Percentiles rank a stretch among this genome's conserved stretches.
These are phyloP conservation scores for Nymphalis polychloros DNA, from an alignment of 2,888 invertebrate species.

Conservation along the genomic window DNA sequence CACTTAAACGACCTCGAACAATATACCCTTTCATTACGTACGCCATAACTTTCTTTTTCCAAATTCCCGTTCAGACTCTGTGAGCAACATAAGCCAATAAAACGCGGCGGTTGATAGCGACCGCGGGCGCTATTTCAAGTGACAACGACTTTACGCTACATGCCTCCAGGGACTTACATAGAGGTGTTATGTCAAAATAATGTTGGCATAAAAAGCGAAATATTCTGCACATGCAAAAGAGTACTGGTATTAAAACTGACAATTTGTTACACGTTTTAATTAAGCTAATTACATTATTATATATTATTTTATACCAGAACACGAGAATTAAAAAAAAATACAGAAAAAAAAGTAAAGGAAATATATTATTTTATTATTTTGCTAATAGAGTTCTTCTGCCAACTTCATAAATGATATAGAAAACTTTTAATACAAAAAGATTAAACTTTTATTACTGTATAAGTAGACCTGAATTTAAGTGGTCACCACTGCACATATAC, in stretches of 20 bases:
- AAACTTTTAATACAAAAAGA: too few species aligned
- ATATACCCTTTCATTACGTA: slow-evolving; percentile 1
- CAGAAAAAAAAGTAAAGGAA: not conserved
- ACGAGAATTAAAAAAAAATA: too few species aligned
- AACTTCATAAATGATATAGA: too few species aligned
- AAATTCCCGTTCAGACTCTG: slow-evolving; percentile 12
- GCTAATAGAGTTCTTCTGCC: too few species aligned
- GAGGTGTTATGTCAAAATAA: slow-evolving; percentile 15
- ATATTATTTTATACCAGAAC: too few species aligned
- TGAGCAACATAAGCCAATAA: slow-evolving; percentile 32
- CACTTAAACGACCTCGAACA: not conserved
- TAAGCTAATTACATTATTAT: too few species aligned
- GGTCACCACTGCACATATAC: too few species aligned
- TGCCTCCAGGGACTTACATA: slow-evolving; percentile 12
- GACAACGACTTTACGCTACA: slow-evolving; percentile 20
- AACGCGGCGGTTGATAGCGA: slow-evolving; percentile 27
- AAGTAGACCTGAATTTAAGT: too few species aligned
- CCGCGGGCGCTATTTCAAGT: slow-evolving; percentile 33
- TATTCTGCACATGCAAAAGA: too few species aligned
- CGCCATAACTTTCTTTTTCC: slow-evolving; percentile 22
- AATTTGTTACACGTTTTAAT: too few species aligned
- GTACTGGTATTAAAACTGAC: too few species aligned
- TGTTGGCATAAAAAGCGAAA: not conserved
- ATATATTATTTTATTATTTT: not conserved
- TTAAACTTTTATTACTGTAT: too few species aligned